These are phyloP conservation scores for Tetragonisca angustula DNA, from an alignment of 2,888 invertebrate species.

Conservation along the genomic window DNA sequence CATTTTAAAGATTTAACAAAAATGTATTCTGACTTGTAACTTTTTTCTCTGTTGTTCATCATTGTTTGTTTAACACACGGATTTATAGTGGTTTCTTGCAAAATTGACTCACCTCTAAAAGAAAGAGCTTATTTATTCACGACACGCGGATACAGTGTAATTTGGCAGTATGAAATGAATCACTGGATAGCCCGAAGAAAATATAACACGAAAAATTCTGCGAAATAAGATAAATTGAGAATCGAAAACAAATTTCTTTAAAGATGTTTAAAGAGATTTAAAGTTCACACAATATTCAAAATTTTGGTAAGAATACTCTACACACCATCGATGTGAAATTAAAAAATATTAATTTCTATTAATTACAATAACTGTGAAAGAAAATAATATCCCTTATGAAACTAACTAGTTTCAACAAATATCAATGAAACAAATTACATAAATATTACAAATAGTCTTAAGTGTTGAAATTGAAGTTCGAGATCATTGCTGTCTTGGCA, in stretches of 20 bases:
- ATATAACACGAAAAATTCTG: background rate
- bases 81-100: background rate
- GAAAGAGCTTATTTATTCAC: background rate
- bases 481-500: too few relatives aligned
- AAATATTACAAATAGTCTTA: background rate
- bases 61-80: background rate
- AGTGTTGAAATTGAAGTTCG: background rate
- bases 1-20: too few relatives aligned
- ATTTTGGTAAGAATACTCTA: too few relatives aligned
- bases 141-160: too few relatives aligned
- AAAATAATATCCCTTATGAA: background rate
- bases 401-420: background rate
- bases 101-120: background rate
- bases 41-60: background rate
- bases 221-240: background rate
- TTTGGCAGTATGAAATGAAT: background rate
- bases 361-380: too few relatives aligned
- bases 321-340: too few relatives aligned
- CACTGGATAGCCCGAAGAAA: background rate
- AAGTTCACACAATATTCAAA: too few relatives aligned
- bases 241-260: background rate
- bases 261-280: background rate
- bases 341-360: too few relatives aligned
- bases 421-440: background rate
- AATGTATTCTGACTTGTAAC: too few relatives aligned